Evolutionary conservation across 2,113 vertebrate species (phyloP), one percentile per base, ranked within the genome.

Genomic region (Chionis minor): DNA sequence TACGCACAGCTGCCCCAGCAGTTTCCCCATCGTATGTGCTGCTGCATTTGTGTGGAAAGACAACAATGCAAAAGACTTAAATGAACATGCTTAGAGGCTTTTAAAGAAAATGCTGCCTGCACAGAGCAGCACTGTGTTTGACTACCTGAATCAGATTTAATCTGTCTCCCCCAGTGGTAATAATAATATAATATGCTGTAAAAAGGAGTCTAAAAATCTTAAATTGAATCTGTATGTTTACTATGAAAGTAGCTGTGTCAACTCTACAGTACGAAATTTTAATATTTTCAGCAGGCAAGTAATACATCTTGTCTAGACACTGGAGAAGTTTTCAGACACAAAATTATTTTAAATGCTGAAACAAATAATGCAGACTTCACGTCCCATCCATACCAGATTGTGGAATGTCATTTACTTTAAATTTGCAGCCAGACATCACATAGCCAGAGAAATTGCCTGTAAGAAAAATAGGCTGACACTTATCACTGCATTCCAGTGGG

Each of bases 221-320:
- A 90, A 86, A 91, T 69, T 69, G 88, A 67, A 96, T 96, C 94
- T 89, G 73, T 81, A 33, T 95, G 89, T 95, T 97, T 96, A 90
- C 94, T 94, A 45, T 77, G 86, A 62, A 72, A 88, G 79, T 54
- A 59, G 49, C 71, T 86, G 73, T 94, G 86, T 88, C 3, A 30
- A 94, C 82, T 93, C 85, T 47, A 65, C 72, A 28, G 77, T 44
- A 67, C 75, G 63, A 86, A 91, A 94, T 92, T 85, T 96, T 96
- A 96, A 93, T 97, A 96, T 94, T 97, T 98, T 87, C 89, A 94
- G 86, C 92, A 88, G 94, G 97, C 90, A 86, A 94, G 90, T 59
- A 67, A 67, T 94, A 82, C 78, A 97, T 97, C 96, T 96, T 94
- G 97, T 98, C 97, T 98, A 98, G 98, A 98, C 97, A 67, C 73